These are phyloP conservation scores for Lepeophtheirus nordmannii DNA, from an alignment of 2,888 invertebrate genomes.

Conservation along the genomic window DNA sequence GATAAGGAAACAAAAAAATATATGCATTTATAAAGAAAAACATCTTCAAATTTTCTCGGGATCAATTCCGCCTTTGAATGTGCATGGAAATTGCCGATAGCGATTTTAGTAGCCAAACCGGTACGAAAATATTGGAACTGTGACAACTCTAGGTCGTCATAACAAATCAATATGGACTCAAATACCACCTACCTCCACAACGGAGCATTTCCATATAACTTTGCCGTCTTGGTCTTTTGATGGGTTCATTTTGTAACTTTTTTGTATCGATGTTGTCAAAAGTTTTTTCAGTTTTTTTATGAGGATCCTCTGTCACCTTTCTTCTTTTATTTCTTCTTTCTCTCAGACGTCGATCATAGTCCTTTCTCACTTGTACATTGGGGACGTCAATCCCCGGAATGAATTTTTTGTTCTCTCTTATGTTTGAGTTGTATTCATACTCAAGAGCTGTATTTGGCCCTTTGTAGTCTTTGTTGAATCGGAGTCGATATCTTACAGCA, in stretches of 20 bases:
- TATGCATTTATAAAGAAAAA: too few species aligned
- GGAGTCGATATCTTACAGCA: neutral
- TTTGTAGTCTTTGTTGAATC: slow-evolving; percentile 9
- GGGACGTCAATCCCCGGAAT: neutral
- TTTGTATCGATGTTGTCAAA: neutral
- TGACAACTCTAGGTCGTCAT: too few species aligned
- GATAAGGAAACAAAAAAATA: too few species aligned
- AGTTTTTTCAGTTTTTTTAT: neutral
- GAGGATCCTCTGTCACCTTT: neutral
- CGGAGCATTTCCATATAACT: slow-evolving; percentile 16
- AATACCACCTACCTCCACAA: slow-evolving; percentile 21
- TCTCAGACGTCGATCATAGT: neutral
- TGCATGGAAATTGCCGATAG: too few species aligned
- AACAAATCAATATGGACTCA: too few species aligned
- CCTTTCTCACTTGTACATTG: neutral
- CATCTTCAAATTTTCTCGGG: too few species aligned
- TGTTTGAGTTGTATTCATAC: neutral
- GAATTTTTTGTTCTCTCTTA: too few species aligned
- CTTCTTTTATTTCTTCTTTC: neutral
- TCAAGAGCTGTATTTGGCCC: slow-evolving; percentile 7
- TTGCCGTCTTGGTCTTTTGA: neutral
- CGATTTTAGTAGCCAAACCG: too few species aligned
- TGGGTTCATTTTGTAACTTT: neutral
- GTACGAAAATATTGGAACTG: too few species aligned
- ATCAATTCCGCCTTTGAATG: too few species aligned